Percentiles rank a stretch among this genome's conserved stretches.
Evolutionary conservation across 1,140 invertebrate species (phyloP).

Genomic region (Phenacoccus solenopsis): DNA sequence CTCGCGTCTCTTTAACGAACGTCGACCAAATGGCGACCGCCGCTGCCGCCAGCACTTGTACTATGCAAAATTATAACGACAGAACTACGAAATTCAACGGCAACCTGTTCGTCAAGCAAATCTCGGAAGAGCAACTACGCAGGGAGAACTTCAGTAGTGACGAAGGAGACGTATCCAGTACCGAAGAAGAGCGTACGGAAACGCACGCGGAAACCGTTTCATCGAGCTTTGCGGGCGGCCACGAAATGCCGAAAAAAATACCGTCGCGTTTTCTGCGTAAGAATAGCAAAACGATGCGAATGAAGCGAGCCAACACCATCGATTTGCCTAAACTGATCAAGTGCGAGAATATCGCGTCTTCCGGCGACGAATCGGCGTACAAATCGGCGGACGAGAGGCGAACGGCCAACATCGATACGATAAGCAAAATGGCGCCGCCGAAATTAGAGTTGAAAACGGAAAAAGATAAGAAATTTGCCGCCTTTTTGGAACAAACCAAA

Average conservation of each 20-base stretch:
- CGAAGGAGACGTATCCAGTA: slow-evolving; percentile 28
- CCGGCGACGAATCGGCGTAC: slow-evolving; percentile 27
- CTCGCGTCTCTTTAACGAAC: neutral
- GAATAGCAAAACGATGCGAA: slow-evolving; percentile 53
- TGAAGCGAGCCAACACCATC: slow-evolving; percentile 77
- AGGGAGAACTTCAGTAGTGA: slow-evolving; percentile 21
- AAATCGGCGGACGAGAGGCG: slow-evolving; percentile 19
- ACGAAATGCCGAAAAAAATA: slow-evolving; percentile 31
- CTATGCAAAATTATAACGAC: too few relatives aligned
- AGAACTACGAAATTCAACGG: neutral
- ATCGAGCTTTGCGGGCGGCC: neutral
- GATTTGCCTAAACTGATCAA: slow-evolving; percentile 61
- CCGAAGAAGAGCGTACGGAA: slow-evolving; percentile 25
- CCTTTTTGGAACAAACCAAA: slow-evolving; percentile 53
- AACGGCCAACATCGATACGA: slow-evolving; percentile 26
- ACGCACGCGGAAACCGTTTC: neutral
- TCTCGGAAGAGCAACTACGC: slow-evolving; percentile 9
- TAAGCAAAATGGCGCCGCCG: slow-evolving; percentile 31
- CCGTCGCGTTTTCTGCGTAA: slow-evolving; percentile 24
- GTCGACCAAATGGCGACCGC: neutral
- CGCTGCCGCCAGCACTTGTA: neutral
- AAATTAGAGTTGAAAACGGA: slow-evolving; percentile 66
- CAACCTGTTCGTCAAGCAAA: slow-evolving; percentile 6
- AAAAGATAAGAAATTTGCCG: slow-evolving; percentile 69
- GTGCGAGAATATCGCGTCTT: slow-evolving; percentile 33